A percentile compares a stretch with the other conserved stretches of the same genome.
These are phyloP conservation scores for Pleuronectes platessa DNA, from an alignment of 2,113 vertebrate species.

Conservation along the genomic window DNA sequence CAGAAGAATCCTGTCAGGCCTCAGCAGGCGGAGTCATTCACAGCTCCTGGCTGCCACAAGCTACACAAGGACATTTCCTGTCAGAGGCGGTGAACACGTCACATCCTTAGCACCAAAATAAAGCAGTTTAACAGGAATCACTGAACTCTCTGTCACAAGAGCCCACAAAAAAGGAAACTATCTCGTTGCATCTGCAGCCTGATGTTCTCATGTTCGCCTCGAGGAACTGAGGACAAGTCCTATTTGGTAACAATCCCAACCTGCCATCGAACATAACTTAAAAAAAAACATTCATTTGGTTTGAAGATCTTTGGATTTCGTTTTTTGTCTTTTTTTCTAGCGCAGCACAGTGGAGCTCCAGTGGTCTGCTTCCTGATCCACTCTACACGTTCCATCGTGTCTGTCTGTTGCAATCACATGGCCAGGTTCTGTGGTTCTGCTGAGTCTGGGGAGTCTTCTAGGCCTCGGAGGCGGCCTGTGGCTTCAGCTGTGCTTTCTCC, in stretches of 20 bases:
- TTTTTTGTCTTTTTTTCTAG: constrained; percentile 71
- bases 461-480: constrained; percentile 93
- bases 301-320: constrained; percentile 74
- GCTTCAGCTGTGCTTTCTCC: constrained; percentile 96
- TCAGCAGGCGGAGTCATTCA: constrained; percentile 30
- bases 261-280: constrained; percentile 68
- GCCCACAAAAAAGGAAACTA: constrained; percentile 27
- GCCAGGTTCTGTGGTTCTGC: constrained; percentile 62
- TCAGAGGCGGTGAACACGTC: constrained; percentile 37
- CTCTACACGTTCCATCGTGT: constrained; percentile 44
- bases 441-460: constrained; percentile 61
- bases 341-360: constrained; percentile 84
- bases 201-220: constrained; percentile 12
- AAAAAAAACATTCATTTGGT: constrained; percentile 84
- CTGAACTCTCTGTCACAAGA: constrained; percentile 20
- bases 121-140: constrained; percentile 40
- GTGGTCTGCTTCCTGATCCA: constrained; percentile 79
- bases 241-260: constrained; percentile 60
- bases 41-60: constrained; percentile 2
- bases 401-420: constrained; percentile 72
- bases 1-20: constrained; percentile 14
- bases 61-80: constrained; percentile 31
- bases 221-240: constrained; percentile 38
- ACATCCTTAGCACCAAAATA: constrained; percentile 73
- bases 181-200: constrained; percentile 22